Conservation (phyloP, 30 jellyfish, hydroid and myxozoan species). For the Aurelia coerulea region DNA sequence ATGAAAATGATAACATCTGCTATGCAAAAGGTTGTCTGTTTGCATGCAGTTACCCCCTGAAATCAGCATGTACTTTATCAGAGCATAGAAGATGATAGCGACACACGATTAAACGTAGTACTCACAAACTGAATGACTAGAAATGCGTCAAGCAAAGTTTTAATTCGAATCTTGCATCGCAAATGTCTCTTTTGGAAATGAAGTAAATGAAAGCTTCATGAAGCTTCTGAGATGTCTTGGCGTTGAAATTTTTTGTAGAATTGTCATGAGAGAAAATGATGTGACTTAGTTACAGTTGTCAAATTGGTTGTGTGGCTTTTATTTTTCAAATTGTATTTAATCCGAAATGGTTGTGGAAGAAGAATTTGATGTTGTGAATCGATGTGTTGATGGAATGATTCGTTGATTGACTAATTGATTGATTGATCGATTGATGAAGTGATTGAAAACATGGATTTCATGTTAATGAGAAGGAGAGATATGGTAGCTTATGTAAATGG, state of each 20-base stretch:
- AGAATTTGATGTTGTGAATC: background rate
- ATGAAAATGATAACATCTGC: background rate
- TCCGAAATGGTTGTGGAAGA: background rate
- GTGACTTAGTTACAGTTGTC: too few relatives aligned
- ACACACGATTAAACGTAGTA: background rate
- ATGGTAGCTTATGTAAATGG: slow-evolving; percentile 58
- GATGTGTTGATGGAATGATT: background rate
- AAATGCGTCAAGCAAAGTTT: background rate
- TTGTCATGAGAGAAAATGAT: too few relatives aligned
- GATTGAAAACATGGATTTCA: slow-evolving; percentile 10
- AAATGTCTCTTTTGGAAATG: too few relatives aligned
- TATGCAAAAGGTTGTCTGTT: too few relatives aligned
- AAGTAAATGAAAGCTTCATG: background rate
- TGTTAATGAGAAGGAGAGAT: slow-evolving; percentile 12
- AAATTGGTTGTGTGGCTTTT: too few relatives aligned
- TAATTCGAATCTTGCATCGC: too few relatives aligned
- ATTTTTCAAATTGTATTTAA: too few relatives aligned
- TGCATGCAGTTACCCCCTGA: slow-evolving; percentile 7
- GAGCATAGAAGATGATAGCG: background rate
- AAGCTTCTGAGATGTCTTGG: background rate
- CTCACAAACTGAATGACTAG: background rate
- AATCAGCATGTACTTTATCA: slow-evolving; percentile 38
- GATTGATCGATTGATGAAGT: too few relatives aligned
- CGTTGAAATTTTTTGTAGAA: too few relatives aligned
- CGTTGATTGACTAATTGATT: background rate